Base-by-base conservation (phyloP, 2,888 invertebrate species). In the Ophraella communa region DNA sequence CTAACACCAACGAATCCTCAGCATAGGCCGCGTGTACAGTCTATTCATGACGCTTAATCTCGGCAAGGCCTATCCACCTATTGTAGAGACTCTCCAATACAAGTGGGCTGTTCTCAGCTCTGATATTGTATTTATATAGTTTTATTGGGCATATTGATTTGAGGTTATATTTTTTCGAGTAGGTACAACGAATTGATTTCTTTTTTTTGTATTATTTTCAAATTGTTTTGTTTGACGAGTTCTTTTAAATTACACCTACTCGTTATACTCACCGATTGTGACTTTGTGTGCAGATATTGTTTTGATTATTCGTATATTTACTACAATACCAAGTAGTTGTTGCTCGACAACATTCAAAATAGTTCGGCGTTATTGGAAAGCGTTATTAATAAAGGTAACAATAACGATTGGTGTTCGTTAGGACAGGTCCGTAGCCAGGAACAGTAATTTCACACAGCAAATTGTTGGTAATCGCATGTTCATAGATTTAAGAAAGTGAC, bases 81-180 rank as follows among this genome's bases (percentile, higher is more conserved):
- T 78, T 78, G 76, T 74, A 73, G 72, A 71, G 71, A 74, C 71
- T 73, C 76, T 75, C 73, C 72, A 71, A 59, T 70, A 76, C 74
- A 76, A 73, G 77, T 76, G 76, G 78, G 77, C 71, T 69, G 73
- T 71, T 68, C 77, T 78, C 75, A 73, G 78, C 76, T 78, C 73
- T 77, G 81, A 81, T 81, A 81, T 80, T 81, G 81, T 82, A 80
- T 82, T 80, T 81, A 80, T 81, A 80, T 80, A 77, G 78, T 81
- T 80, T 82, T 81, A 82, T 82, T 82, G 81, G 81, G 81, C 78
- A 79, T 81, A 82, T 82, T 74, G 75, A 75, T 75, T 74, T 73
- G 73, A 73, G 71, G 70, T 64, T 72, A 69, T 60, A 42, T 70
- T 70, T 70, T 72, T 73, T 73, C 68, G 66, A 73, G 72, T n/a